Evolutionary conservation across 2,888 invertebrate genomes (phyloP).

Genomic region (Pandemis cinnamomeana): DNA sequence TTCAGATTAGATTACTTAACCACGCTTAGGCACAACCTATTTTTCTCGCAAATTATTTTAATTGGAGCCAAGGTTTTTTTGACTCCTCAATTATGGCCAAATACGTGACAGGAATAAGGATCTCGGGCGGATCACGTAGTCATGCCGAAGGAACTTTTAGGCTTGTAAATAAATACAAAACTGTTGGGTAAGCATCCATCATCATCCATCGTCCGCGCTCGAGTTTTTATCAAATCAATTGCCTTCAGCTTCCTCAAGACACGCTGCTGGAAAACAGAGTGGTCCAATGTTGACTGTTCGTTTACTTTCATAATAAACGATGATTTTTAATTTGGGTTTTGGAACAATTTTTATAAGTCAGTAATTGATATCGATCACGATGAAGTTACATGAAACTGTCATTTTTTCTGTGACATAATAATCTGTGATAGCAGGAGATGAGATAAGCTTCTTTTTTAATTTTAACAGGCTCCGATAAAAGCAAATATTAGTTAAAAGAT

Average conservation of each 20-base stretch:
- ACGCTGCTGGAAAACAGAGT: background rate
- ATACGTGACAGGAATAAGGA: constrained; percentile 24
- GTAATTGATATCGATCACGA: too few relatives aligned
- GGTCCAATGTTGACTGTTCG: background rate
- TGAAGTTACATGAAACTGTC: too few relatives aligned
- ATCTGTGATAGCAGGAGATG: too few relatives aligned
- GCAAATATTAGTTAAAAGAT: too few relatives aligned
- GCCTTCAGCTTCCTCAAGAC: background rate
- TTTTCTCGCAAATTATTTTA: constrained; percentile 27
- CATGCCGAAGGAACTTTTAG: background rate
- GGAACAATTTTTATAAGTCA: background rate
- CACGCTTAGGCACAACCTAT: background rate
- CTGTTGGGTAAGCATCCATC: constrained; percentile 13
- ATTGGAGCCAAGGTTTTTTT: constrained; percentile 16
- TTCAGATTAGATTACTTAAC: constrained; percentile 4
- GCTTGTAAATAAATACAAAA: background rate
- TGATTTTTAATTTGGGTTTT: too few relatives aligned
- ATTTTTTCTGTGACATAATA: too few relatives aligned
- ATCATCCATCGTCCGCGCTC: constrained; percentile 8
- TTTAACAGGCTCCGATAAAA: too few relatives aligned
- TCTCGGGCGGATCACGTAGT: background rate
- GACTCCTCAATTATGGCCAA: constrained; percentile 18
- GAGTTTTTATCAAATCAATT: constrained; percentile 12
- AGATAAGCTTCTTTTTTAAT: too few relatives aligned
- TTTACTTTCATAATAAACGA: too few relatives aligned